phyloP scores from a whole-genome alignment of 2,888 invertebrate species.

The Platycheirus rosarum region DNA sequence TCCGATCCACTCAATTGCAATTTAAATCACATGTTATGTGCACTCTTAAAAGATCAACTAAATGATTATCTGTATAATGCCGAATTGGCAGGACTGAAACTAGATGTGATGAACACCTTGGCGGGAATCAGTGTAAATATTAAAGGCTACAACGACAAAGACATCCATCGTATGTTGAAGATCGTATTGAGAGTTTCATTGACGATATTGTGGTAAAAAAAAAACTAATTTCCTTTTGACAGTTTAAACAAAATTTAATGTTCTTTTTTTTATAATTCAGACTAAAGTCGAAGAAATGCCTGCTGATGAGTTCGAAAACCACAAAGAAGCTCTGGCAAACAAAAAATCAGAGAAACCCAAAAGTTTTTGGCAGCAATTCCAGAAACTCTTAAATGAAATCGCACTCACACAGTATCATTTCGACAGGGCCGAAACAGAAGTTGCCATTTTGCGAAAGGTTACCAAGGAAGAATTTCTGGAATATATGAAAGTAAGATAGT shows the following conservation, averaged over 20 bases:
- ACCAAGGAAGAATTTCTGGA: constrained; percentile 90
- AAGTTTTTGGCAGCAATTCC: constrained; percentile 88
- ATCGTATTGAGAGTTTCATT: constrained; percentile 94
- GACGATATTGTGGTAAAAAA: constrained; percentile 88
- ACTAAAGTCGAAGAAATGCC: constrained; percentile 88
- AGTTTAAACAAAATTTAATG: neutral
- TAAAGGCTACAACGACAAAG: constrained; percentile 96
- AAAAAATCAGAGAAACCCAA: constrained; percentile 96
- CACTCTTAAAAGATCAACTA: constrained; percentile 91
- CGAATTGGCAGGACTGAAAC: constrained; percentile 93
- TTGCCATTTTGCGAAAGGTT: constrained; percentile 90
- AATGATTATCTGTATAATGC: constrained; percentile 97
- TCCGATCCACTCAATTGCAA: constrained; percentile 92
- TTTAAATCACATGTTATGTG: constrained; percentile 92
- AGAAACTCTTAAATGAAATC: constrained; percentile 93
- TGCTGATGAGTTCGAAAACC: constrained; percentile 91
- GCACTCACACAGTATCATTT: constrained; percentile 94
- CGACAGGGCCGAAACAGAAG: constrained; percentile 92
- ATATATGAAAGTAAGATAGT: constrained; percentile 87
- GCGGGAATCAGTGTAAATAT: constrained; percentile 93
- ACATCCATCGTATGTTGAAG: constrained; percentile 92
- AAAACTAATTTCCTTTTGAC: no score
- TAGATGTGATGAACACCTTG: constrained; percentile 90
- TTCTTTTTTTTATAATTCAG: no score
- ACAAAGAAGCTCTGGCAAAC: constrained; percentile 91